Evolutionary conservation across 2,797 vertebrate genomes (phyloP).

Genomic region (Geotrypetes seraphini): DNA sequence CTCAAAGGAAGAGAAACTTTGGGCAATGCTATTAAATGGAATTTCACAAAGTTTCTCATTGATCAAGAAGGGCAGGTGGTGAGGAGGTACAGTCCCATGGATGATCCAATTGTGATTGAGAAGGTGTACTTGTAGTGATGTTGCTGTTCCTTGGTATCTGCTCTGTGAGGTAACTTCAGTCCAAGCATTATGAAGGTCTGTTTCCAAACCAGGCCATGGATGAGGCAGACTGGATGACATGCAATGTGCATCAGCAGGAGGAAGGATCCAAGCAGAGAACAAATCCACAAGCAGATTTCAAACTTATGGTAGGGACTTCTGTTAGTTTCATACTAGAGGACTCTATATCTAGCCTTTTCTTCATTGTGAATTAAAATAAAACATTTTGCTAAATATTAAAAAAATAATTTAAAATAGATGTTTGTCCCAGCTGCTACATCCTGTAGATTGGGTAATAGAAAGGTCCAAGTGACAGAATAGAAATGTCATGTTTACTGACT

Average conservation of each 20-base stretch:
- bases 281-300: too few species aligned
- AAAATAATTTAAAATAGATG: too few species aligned
- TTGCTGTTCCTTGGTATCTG: constrained; percentile 11
- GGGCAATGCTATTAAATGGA: constrained; percentile 91
- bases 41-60: constrained; percentile 96
- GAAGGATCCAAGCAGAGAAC: too few species aligned
- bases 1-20: constrained; percentile 77
- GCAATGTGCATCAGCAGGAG: constrained; percentile 70
- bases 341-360: too few species aligned
- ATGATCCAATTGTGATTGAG: constrained; percentile 85
- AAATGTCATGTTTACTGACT: too few species aligned
- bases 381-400: too few species aligned
- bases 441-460: too few species aligned
- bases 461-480: too few species aligned
- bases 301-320: too few species aligned
- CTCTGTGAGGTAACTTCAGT: constrained; percentile 17
- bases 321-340: too few species aligned
- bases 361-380: background rate
- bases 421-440: too few species aligned
- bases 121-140: constrained; percentile 69
- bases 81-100: constrained; percentile 81
- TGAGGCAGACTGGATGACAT: constrained; percentile 69
- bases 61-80: constrained; percentile 80
- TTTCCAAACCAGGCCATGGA: constrained; percentile 65
- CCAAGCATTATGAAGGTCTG: constrained; percentile 74